phyloP scores from a whole-genome alignment of 1,140 invertebrate species.

The Eueides isabella region DNA sequence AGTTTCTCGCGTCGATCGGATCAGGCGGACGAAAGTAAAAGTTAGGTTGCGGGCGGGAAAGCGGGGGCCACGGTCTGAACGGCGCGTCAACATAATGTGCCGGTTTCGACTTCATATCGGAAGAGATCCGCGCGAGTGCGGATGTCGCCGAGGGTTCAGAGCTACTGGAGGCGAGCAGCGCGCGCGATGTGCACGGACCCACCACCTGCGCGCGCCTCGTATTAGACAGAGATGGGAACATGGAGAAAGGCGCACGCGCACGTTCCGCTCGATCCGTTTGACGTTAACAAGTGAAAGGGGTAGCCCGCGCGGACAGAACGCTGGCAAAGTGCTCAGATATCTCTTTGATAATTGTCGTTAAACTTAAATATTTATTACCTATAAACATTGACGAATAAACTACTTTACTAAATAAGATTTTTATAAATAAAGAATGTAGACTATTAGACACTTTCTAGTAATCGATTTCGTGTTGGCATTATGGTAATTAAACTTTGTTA shows the following conservation, averaged over 20 bases:
- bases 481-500: not conserved
- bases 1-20: constrained; percentile 77
- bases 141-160: constrained; percentile 68
- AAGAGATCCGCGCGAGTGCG: constrained; percentile 72
- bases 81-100: constrained; percentile 75
- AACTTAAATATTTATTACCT: constrained; percentile 33
- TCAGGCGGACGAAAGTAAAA: constrained; percentile 85
- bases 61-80: constrained; percentile 84
- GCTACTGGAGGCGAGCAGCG: constrained; percentile 67
- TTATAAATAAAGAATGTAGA: not conserved
- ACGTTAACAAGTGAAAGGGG: constrained; percentile 79
- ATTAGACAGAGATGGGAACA: constrained; percentile 73
- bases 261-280: constrained; percentile 70
- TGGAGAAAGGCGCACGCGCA: constrained; percentile 69
- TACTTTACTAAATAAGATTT: constrained; percentile 20
- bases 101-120: constrained; percentile 80
- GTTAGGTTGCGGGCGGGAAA: constrained; percentile 82
- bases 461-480: not conserved
- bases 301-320: constrained; percentile 61
- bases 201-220: constrained; percentile 55
- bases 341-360: constrained; percentile 44
- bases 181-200: constrained; percentile 58
- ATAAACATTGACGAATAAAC: constrained; percentile 25
- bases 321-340: constrained; percentile 55
- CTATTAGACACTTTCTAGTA: constrained; percentile 26